phyloP scores from a whole-genome alignment of 2,797 vertebrate genomes.

The Myotis pilosus region DNA sequence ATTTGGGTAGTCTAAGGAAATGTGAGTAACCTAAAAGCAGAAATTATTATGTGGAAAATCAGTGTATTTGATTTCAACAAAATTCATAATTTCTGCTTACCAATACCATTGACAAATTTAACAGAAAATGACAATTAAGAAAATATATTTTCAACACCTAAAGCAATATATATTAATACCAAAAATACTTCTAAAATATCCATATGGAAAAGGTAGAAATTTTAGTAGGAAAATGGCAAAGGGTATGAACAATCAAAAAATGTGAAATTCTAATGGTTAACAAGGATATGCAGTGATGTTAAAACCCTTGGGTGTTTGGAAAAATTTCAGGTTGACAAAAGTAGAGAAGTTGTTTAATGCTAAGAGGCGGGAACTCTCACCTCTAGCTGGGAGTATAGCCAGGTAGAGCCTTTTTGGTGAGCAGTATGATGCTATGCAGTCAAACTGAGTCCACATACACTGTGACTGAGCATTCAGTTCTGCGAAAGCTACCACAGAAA shows the following conservation, averaged over 20 bases:
- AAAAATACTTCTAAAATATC: background rate
- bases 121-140: background rate
- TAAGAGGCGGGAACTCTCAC: background rate
- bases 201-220: background rate
- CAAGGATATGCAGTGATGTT: background rate
- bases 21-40: background rate
- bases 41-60: background rate
- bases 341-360: background rate
- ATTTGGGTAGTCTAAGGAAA: background rate
- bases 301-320: background rate
- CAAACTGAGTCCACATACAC: background rate
- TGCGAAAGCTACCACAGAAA: background rate
- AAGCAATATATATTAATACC: background rate
- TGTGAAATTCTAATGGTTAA: background rate
- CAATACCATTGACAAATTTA: background rate
- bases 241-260: background rate
- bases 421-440: background rate
- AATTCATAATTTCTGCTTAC: slow-evolving; percentile 11
- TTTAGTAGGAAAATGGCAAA: background rate
- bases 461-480: background rate
- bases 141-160: background rate
- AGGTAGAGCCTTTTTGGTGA: too few species aligned
- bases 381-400: background rate
- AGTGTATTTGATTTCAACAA: background rate
- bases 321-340: background rate